These are phyloP conservation scores for Oreortyx pictus DNA, from an alignment of 2,797 vertebrate species.

Conservation along the genomic window DNA sequence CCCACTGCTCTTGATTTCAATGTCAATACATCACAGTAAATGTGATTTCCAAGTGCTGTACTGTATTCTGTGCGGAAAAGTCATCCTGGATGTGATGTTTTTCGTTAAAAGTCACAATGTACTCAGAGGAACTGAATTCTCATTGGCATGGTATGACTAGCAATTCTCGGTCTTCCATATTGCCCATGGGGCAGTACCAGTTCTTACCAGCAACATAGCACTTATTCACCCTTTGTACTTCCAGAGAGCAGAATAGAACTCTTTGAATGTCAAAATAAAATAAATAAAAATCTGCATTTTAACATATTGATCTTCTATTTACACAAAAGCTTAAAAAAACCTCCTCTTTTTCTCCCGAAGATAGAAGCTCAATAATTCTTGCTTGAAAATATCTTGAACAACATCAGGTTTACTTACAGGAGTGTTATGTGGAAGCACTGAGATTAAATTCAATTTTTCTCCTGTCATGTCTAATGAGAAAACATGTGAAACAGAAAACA, in stretches of 20 bases:
- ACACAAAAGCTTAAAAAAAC: not conserved
- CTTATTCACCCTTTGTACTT: not conserved
- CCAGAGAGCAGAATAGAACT: accelerated
- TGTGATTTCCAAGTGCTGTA: not conserved
- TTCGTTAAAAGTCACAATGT: not conserved
- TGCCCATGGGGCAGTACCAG: not conserved
- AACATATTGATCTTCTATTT: not conserved
- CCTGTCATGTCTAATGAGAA: not conserved
- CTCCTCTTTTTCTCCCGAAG: not conserved
- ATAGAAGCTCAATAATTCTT: not conserved
- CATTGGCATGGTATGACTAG: not conserved
- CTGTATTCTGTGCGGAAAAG: not conserved
- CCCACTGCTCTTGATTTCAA: not conserved
- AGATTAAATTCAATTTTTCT: not conserved
- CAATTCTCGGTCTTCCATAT: not conserved
- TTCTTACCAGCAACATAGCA: not conserved
- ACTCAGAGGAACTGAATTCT: not conserved
- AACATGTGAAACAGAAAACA: not conserved
- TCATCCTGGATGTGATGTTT: not conserved
- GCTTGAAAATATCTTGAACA: not conserved
- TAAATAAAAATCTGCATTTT: not conserved
- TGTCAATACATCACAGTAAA: not conserved
- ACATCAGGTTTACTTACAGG: not conserved
- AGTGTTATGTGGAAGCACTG: not conserved
- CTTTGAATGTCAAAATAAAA: not conserved